Evolutionary conservation across 2,888 invertebrate species (phyloP).

Genomic region (Chalcosyrphus nemorum): DNA sequence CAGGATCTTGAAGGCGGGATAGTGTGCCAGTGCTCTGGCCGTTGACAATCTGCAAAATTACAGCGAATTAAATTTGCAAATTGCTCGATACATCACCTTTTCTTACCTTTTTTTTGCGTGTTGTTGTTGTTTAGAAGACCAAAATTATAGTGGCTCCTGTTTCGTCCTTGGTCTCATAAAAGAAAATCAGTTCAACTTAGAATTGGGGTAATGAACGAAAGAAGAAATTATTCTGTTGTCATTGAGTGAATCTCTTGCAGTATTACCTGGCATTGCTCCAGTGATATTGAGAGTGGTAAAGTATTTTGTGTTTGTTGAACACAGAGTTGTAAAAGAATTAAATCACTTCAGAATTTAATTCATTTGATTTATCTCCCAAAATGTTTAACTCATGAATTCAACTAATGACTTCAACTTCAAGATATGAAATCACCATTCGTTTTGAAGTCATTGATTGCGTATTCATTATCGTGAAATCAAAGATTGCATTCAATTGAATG

Average conservation of each 20-base stretch:
- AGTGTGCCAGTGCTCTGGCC: neutral
- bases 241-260: constrained; percentile 19
- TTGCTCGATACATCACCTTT: constrained; percentile 2
- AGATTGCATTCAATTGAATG: no score
- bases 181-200: neutral
- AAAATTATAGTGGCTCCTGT: neutral
- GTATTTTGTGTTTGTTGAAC: neutral
- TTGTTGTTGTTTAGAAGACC: neutral
- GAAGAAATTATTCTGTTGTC: neutral
- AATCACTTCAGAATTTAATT: no score
- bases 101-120: neutral
- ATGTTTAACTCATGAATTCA: no score
- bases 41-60: neutral
- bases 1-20: neutral
- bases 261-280: constrained; percentile 29
- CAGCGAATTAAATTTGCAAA: neutral
- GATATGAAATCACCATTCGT: no score
- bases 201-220: neutral
- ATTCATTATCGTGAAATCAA: no score
- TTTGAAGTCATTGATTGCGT: no score
- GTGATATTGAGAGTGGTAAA: no score
- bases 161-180: neutral
- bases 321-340: no score
- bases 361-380: no score
- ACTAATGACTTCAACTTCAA: no score